Evolutionary conservation across 2,888 invertebrate genomes (phyloP), one percentile per base, ranked within the genome.

Genomic region (Sinodicranocentrus sp.): DNA sequence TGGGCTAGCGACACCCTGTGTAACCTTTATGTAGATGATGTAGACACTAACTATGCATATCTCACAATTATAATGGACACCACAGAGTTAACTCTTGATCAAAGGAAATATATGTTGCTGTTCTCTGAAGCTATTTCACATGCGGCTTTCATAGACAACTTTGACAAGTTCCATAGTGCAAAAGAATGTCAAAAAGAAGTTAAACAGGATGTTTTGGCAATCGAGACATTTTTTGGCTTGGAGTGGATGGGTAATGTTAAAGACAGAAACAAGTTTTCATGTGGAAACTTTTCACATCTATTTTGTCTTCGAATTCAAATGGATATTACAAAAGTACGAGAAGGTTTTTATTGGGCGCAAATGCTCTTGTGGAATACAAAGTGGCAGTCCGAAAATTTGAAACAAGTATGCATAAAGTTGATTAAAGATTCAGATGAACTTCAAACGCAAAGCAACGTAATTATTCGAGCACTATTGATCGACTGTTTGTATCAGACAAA

Each of bases 361-460:
- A 95, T 96, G 88, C 91, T 97, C 33, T 90, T 97, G 33, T 95
- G 94, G 89, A 90, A 93, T 6, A 93, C 95, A 0, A 92, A 94
- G 87, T 93, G 97, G 87, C 94, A 94, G 0, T 92, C 93, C n/a
- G 95, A 96, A 68, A 92, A 96, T 85, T 90, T 97, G 67, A 93
- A 94, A 88, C 94, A 96, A 43, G 94, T 95, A 87, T 94, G 95
- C 0, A 93, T 94, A 83, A 95, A 96, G 90, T 92, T 97, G 91
- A 92, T 94, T 68, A 96, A 96, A 89, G 94, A 95, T 84, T 94
- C 95, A 0, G 92, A 95, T 0, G 94, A 94, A 90, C 93, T 93
- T 68, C 95, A 95, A 89, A 91, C 94, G 39, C 92, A 93, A 83
- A 97, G 96, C 1, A 91, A 93, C 89, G 92, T 93, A 85, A 93